Conservation (phyloP, 2,797 vertebrate species). For the Nothura maculosa region DNA sequence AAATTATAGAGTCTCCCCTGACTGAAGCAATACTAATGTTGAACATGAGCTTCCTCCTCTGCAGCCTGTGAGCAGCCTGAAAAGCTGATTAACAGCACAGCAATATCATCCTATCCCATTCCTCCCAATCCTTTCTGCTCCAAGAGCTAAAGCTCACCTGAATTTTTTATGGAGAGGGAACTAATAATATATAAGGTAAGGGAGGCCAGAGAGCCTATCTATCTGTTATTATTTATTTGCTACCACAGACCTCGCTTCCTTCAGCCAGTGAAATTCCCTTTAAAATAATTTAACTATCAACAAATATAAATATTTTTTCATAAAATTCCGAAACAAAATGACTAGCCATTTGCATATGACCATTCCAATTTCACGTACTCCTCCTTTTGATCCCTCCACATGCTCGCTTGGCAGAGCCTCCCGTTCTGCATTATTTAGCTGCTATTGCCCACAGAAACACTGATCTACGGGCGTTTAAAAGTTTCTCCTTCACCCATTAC, state of each 20-base stretch:
- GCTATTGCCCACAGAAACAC: conserved; percentile 8
- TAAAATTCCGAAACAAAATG: conserved; percentile 7
- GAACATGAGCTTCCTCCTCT: not conserved
- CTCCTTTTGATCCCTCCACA: not conserved
- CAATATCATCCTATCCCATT: not conserved
- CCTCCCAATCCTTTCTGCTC: not conserved
- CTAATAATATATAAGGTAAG: not conserved
- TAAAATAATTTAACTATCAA: not conserved
- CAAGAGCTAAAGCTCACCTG: not conserved
- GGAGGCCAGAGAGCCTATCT: not conserved
- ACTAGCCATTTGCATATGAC: not conserved
- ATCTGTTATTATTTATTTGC: not conserved
- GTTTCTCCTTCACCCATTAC: conserved; percentile 24
- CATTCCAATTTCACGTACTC: not conserved
- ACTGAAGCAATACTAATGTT: not conserved
- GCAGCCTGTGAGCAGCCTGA: not conserved
- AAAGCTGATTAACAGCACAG: not conserved
- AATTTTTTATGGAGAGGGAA: not conserved
- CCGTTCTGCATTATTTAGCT: conserved; percentile 43
- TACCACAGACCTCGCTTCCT: not conserved
- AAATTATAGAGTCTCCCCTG: not conserved
- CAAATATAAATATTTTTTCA: conserved; percentile 12
- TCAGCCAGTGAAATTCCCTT: not conserved
- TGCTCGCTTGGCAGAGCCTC: conserved; percentile 1
- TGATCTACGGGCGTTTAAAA: conserved; percentile 45